Percentiles rank a stretch among this genome's conserved stretches.
Evolutionary conservation across 1,140 invertebrate species (phyloP).

Genomic region (Sarcophaga bullata): DNA sequence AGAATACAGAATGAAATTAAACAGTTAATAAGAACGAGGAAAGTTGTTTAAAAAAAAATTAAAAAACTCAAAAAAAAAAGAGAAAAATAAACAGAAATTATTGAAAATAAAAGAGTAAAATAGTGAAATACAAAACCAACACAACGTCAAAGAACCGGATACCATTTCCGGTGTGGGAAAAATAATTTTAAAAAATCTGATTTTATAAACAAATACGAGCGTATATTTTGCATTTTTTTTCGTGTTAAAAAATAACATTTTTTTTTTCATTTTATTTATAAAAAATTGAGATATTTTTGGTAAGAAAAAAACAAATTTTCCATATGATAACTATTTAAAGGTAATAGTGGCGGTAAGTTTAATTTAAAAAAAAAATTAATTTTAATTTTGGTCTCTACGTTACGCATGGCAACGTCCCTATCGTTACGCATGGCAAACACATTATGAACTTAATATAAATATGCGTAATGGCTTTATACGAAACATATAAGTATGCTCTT

Average conservation of each 20-base stretch:
- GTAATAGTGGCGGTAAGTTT: neutral
- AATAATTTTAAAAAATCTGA: slow-evolving; percentile 16
- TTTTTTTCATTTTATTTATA: no score
- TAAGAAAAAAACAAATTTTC: no score
- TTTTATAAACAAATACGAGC: no score
- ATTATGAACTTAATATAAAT: slow-evolving; percentile 37
- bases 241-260: neutral
- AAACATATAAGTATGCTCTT: neutral
- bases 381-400: neutral
- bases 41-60: slow-evolving; percentile 14
- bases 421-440: no score
- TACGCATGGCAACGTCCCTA: slow-evolving; percentile 37
- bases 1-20: slow-evolving; percentile 22
- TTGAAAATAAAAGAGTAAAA: neutral
- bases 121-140: neutral
- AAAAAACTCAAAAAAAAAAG: no score
- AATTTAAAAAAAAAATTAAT: slow-evolving; percentile 6
- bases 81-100: neutral
- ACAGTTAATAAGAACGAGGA: slow-evolving; percentile 9
- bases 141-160: slow-evolving; percentile 60
- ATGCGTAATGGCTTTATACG: neutral
- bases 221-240: slow-evolving; percentile 22
- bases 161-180: slow-evolving; percentile 59
- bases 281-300: no score
- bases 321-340: no score